These are phyloP conservation scores for Megaceryle alcyon DNA, from an alignment of 2,797 vertebrate genomes.

Conservation along the genomic window DNA sequence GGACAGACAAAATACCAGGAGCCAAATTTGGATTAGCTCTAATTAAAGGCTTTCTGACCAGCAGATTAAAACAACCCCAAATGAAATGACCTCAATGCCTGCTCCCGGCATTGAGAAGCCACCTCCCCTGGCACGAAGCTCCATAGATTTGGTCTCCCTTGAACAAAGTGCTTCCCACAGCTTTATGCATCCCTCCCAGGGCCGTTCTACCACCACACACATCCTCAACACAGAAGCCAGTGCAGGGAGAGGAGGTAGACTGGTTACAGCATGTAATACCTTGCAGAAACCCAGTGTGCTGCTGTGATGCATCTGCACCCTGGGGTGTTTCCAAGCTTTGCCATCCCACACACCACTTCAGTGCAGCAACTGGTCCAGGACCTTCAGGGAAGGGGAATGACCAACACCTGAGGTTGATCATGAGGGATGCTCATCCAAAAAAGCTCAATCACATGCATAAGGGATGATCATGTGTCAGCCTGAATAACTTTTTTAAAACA, in stretches of 20 bases:
- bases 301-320: background rate
- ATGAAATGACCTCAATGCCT: background rate
- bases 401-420: background rate
- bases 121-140: background rate
- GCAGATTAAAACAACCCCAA: background rate
- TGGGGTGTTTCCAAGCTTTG: background rate
- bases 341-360: background rate
- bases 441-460: rapidly evolving
- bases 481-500: background rate
- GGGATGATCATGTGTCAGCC: background rate
- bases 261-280: slow-evolving; percentile 1
- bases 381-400: background rate
- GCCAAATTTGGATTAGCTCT: background rate
- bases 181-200: background rate
- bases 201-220: background rate
- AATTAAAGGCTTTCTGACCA: slow-evolving; percentile 30
- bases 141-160: background rate
- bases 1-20: background rate
- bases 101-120: background rate
- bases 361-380: background rate
- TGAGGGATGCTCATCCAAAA: background rate
- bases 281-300: slow-evolving; percentile 11
- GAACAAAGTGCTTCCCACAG: background rate
- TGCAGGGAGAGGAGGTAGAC: background rate
- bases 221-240: background rate